phyloP scores from a whole-genome alignment of 2,888 invertebrate species.

The Agonopterix subpropinquella region DNA sequence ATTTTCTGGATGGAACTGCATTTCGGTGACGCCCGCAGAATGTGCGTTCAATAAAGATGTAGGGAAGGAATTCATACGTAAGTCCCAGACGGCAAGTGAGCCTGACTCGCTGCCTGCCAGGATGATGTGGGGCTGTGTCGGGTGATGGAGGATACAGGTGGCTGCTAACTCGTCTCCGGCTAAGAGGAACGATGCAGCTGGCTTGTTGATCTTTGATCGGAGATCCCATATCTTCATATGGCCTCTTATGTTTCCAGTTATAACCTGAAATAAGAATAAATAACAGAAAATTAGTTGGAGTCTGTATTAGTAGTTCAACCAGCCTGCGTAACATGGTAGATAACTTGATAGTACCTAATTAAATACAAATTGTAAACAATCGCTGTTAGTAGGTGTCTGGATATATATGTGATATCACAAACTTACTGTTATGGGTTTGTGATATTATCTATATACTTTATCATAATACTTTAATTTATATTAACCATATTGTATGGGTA shows the following conservation, averaged over 20 bases:
- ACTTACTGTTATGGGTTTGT: no score
- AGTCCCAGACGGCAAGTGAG: constrained; percentile 91
- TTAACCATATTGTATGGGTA: no score
- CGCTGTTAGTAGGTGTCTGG: no score
- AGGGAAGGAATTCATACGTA: constrained; percentile 88
- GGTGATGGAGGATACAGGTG: constrained; percentile 87
- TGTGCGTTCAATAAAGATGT: constrained; percentile 89
- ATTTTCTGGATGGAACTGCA: constrained; percentile 89
- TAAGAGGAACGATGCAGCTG: constrained; percentile 82
- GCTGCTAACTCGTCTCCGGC: constrained; percentile 85
- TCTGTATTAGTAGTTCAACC: no score
- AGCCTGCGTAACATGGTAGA: no score
- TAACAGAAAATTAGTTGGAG: no score
- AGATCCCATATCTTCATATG: constrained; percentile 94
- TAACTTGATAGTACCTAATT: no score
- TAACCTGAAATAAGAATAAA: constrained; percentile 63
- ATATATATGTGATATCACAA: no score
- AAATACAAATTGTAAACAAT: no score
- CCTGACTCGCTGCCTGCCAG: constrained; percentile 92
- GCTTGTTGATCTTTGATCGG: constrained; percentile 77
- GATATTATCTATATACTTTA: no score
- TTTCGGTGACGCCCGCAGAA: constrained; percentile 85
- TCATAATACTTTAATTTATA: no score
- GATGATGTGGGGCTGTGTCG: constrained; percentile 89
- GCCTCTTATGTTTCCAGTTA: constrained; percentile 91